Base-by-base conservation (phyloP, 2,888 invertebrate genomes). In the Pinctada fucata region DNA sequence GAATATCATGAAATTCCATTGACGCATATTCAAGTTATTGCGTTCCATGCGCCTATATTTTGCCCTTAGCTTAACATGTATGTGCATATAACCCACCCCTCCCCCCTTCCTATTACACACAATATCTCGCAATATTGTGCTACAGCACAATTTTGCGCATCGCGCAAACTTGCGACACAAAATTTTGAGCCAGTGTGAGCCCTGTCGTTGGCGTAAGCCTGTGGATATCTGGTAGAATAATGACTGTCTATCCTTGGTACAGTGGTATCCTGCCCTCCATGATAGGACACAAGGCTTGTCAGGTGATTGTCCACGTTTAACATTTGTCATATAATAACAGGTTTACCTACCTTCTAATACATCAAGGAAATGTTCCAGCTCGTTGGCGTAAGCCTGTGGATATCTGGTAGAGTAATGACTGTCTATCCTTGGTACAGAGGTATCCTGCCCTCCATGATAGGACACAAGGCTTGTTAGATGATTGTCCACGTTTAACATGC, bases 341-440 rank as follows among this genome's bases (percentile, higher is more conserved):
- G n/a, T 67, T 16, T 75, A 90, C 90, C 10, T 74, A 90, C 90
- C 90, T 87, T 87, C 79, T n/a, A 90, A 58, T n/a, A 88, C 86
- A 79, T 90, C 87, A 0, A 91, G 78, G 75, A 91, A 91, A 75
- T 90, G 90, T 52, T 90, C 87, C 63, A 90, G 79, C 72, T 89
- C 89, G 8, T 81, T 80, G 4, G 80, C 81, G 78, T 91, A 91
- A 48, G 90, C 89, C 64, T 89, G 85, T 8, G 84, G 76, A 65
- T 91, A 91, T 48, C 91, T 76, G 3, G 76, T 82, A 47, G 82
- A 80, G 72, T 84, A 88, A 45, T 78, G 78, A 0, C 66, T 70
- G 48, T 86, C 81, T 2, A 84, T 81, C 3, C 78, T 78, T 2
- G 88, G 85, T 13, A 75, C 67, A 45, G 75, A 52, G 0, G 84